phyloP scores from a whole-genome alignment of 2,797 vertebrate species.

The Falco novaeseelandiae region DNA sequence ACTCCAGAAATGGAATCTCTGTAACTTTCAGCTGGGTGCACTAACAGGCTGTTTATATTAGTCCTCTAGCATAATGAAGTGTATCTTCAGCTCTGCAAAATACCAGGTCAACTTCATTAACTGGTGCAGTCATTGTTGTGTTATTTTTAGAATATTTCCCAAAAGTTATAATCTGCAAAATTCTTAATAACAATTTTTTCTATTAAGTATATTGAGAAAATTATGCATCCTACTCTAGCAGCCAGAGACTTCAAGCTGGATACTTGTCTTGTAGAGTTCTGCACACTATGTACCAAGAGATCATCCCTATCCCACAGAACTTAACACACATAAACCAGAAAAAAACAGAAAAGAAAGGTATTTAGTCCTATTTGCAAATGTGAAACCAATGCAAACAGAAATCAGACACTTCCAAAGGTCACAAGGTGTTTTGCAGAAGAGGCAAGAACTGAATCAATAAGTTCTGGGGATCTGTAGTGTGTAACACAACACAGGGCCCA shows the following conservation, averaged over 20 bases:
- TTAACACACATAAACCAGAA: neutral
- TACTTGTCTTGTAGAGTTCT: neutral
- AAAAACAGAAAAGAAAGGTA: neutral
- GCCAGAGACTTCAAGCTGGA: neutral
- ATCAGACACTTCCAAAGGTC: neutral
- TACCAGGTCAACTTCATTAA: slow-evolving; percentile 7
- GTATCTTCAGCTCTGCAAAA: neutral
- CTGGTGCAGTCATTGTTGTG: neutral
- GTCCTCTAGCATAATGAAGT: neutral
- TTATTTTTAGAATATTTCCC: slow-evolving; percentile 3
- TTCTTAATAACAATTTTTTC: neutral
- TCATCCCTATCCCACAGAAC: neutral
- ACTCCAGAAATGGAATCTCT: neutral
- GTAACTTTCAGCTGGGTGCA: neutral
- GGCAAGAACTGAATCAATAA: neutral
- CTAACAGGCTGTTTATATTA: neutral
- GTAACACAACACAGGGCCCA: neutral
- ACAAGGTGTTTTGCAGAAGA: neutral
- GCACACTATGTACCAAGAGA: neutral
- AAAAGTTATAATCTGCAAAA: neutral
- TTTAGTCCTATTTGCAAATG: neutral
- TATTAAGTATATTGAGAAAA: neutral
- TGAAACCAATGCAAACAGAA: neutral
- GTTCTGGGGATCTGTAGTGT: neutral
- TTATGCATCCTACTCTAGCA: neutral